Evolutionary conservation across 2,113 vertebrate species (phyloP).

Genomic region (Calidris pygmaea): DNA sequence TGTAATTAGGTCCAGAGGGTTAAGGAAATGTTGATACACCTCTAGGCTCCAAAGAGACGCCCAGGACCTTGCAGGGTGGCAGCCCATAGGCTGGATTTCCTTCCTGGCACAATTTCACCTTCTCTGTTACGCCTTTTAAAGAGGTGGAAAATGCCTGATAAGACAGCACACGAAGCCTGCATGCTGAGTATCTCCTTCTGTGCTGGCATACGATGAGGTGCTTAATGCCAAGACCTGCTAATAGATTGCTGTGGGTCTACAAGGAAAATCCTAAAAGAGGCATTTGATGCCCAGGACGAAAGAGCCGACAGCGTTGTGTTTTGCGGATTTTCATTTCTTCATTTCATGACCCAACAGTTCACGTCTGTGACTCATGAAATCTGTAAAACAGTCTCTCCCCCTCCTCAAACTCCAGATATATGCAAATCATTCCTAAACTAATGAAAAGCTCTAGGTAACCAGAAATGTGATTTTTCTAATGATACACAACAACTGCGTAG

Average conservation of each 20-base stretch:
- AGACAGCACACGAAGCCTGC: neutral
- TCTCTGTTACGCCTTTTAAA: neutral
- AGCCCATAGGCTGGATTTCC: neutral
- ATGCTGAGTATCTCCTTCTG: neutral
- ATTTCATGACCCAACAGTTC: slow-evolving; percentile 7
- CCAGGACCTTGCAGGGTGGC: neutral
- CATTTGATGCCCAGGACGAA: neutral
- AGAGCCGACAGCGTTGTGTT: neutral
- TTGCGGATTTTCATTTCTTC: neutral
- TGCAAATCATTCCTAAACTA: neutral
- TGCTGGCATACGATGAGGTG: neutral
- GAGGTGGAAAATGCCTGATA: neutral
- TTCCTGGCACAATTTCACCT: neutral
- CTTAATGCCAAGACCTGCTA: neutral
- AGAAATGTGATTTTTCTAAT: neutral
- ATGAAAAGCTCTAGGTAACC: neutral
- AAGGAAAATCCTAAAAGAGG: neutral
- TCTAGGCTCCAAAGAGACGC: neutral
- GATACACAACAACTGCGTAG: neutral
- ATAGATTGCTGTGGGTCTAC: neutral
- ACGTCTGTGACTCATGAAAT: slow-evolving; percentile 10
- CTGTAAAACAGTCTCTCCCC: neutral
- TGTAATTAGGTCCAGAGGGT: neutral
- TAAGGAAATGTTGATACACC: neutral
- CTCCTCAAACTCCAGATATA: neutral